Conservation (phyloP, 2,797 vertebrate species). For the Propithecus deckenii region DNA sequence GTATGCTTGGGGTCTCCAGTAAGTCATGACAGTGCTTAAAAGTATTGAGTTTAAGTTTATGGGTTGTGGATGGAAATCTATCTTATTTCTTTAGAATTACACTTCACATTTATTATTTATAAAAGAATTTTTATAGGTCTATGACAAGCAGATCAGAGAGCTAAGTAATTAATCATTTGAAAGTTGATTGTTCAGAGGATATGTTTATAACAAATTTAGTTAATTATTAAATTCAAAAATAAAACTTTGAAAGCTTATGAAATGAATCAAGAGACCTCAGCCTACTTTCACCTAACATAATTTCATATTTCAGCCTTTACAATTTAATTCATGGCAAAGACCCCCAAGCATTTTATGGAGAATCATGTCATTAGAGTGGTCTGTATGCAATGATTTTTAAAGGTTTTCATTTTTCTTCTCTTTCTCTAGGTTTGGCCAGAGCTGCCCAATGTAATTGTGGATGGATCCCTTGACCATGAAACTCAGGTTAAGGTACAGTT, state of each 20-base stretch:
- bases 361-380: neutral
- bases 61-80: neutral
- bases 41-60: neutral
- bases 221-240: neutral
- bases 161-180: neutral
- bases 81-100: neutral
- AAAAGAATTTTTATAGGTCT: neutral
- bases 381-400: neutral
- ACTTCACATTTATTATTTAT: neutral
- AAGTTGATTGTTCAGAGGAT: neutral
- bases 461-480: constrained; percentile 83
- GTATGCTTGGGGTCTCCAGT: neutral
- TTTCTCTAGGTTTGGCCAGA: constrained; percentile 92
- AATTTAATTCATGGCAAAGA: neutral
- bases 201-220: neutral
- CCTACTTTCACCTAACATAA: neutral
- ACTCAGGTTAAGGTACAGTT: constrained; percentile 79
- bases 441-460: constrained; percentile 84
- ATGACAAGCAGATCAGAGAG: neutral
- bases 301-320: neutral
- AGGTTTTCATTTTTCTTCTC: neutral
- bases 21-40: neutral
- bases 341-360: neutral
- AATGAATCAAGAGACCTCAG: neutral
- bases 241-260: neutral